These are phyloP conservation scores for Chaetoderma sp. DNA, from an alignment of 2,888 invertebrate genomes.

Conservation along the genomic window DNA sequence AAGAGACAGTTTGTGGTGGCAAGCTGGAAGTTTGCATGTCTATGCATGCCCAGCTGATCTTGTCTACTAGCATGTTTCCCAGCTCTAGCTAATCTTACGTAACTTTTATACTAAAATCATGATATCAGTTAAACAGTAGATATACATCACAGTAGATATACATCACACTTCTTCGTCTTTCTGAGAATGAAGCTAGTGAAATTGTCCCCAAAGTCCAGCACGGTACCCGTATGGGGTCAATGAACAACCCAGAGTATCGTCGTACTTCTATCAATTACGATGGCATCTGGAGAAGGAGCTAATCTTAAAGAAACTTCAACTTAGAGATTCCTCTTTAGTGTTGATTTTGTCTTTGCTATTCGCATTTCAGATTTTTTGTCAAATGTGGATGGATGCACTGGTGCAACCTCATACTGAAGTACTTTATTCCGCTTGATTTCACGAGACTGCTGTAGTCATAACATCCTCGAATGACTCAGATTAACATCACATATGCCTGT, in stretches of 20 bases:
- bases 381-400: not conserved
- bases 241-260: not conserved
- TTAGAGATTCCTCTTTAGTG: not conserved
- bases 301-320: not conserved
- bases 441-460: not conserved
- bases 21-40: too few species aligned
- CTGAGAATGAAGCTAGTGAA: not conserved
- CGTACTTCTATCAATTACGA: not conserved
- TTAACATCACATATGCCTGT: too few species aligned
- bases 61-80: not conserved
- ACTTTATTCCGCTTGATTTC: too few species aligned
- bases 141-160: too few species aligned
- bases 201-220: not conserved
- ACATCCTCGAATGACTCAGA: too few species aligned
- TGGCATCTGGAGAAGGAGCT: not conserved
- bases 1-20: not conserved
- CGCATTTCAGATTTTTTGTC: not conserved
- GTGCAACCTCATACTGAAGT: not conserved
- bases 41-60: not conserved
- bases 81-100: not conserved
- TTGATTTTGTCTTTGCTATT: not conserved
- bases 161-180: not conserved
- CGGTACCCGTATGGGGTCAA: not conserved
- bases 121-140: not conserved
- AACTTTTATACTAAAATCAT: not conserved